Percentiles rank a stretch among this genome's conserved stretches.
Evolutionary conservation across 2,888 invertebrate genomes (phyloP).

Genomic region (Metacarcinus magister): DNA sequence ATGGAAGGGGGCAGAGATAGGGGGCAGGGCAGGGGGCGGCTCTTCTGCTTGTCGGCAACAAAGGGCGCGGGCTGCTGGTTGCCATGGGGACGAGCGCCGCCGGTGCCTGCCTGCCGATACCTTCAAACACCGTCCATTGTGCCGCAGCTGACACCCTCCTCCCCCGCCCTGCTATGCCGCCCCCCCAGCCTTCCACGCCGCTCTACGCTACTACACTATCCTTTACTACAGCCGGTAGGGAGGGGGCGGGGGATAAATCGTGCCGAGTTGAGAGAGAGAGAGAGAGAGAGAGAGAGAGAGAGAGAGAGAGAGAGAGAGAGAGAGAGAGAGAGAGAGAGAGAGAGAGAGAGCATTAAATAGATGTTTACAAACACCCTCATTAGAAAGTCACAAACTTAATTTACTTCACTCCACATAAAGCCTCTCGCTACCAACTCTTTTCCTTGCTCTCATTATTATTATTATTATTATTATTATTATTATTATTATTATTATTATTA

Average conservation of each 20-base stretch:
- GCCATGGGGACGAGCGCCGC: conserved; percentile 54
- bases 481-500: background rate
- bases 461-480: background rate
- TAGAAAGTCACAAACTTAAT: conserved; percentile 36
- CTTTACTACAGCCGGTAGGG: background rate
- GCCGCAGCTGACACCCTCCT: conserved; percentile 2
- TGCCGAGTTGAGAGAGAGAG: background rate
- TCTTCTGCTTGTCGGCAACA: conserved; percentile 54
- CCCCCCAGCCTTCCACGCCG: background rate
- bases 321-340: background rate
- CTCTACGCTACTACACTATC: conserved; percentile 21
- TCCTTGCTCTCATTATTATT: background rate
- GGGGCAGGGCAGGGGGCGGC: background rate
- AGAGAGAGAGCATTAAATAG: background rate
- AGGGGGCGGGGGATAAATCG: background rate
- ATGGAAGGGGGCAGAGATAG: background rate
- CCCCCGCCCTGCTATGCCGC: background rate
- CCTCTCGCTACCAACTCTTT: background rate
- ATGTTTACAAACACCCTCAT: conserved; percentile 29
- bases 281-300: background rate
- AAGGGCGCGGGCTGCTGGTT: conserved; percentile 53
- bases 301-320: background rate
- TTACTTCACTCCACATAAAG: background rate
- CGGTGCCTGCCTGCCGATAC: conserved; percentile 61
- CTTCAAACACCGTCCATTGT: conserved; percentile 59